Percentiles rank a stretch among this genome's conserved stretches.
Evolutionary conservation across 2,888 invertebrate genomes (phyloP).

Genomic region (Baccha elongata): DNA sequence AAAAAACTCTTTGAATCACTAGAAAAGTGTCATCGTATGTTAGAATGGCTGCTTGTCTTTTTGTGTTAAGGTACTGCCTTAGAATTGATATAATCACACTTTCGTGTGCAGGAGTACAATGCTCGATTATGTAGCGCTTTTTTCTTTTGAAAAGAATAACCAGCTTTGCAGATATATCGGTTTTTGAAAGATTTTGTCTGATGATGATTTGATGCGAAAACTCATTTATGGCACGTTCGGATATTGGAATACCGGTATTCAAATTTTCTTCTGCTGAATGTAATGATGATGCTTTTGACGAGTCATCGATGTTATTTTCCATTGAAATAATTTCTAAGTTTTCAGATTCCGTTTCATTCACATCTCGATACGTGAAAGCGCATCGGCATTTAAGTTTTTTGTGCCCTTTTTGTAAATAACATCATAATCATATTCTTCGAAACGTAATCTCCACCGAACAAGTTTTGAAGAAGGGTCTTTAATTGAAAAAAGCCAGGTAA

Average conservation of each 20-base stretch:
- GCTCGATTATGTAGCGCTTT: constrained; percentile 6
- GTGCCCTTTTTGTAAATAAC: constrained; percentile 67
- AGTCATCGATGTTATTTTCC: constrained; percentile 10
- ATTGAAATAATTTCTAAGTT: constrained; percentile 1
- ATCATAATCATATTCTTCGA: no score
- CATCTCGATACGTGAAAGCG: no score
- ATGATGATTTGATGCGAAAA: constrained; percentile 22
- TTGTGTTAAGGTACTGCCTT: background rate
- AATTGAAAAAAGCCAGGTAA: background rate
- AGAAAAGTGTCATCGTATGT: constrained; percentile 13
- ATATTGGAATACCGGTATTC: constrained; percentile 33
- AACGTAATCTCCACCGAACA: no score
- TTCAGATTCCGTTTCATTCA: background rate
- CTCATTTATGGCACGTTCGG: constrained; percentile 29
- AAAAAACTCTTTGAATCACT: background rate
- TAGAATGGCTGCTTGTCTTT: constrained; percentile 10
- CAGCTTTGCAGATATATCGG: background rate
- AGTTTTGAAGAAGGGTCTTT: no score
- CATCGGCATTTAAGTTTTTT: constrained; percentile 56
- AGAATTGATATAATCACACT: background rate
- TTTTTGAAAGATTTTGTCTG: background rate
- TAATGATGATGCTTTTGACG: background rate
- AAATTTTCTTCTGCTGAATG: constrained; percentile 25
- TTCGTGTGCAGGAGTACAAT: background rate
- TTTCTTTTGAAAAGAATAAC: constrained; percentile 19